Percentiles rank a stretch among this genome's conserved stretches.
Conservation (phyloP, 1,140 invertebrate genomes). For the Palaemon carinicauda region DNA sequence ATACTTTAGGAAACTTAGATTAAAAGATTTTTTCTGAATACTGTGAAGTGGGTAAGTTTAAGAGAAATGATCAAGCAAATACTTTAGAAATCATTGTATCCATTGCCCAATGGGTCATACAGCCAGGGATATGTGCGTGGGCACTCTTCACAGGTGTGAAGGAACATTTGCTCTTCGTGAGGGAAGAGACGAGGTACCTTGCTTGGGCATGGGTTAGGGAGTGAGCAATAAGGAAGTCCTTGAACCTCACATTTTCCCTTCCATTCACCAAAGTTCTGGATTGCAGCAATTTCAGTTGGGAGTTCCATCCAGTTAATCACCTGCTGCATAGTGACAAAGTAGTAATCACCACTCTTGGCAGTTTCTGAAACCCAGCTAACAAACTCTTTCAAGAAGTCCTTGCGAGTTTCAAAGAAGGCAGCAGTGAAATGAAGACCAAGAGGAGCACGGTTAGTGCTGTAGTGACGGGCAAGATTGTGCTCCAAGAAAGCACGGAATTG, state of each 20-base stretch:
- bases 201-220: conserved; percentile 60
- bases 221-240: conserved; percentile 59
- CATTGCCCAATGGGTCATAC: conserved; percentile 91
- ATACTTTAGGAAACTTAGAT: too few relatives aligned
- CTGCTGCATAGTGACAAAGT: conserved; percentile 73
- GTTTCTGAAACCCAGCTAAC: conserved; percentile 63
- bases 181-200: conserved; percentile 57
- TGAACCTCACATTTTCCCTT: conserved; percentile 61
- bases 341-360: conserved; percentile 63
- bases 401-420: conserved; percentile 62
- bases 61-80: too few relatives aligned
- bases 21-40: too few relatives aligned
- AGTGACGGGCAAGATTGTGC: conserved; percentile 64
- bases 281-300: conserved; percentile 64
- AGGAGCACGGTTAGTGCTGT: conserved; percentile 63
- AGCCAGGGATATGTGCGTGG: conserved; percentile 96
- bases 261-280: conserved; percentile 65
- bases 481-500: conserved; percentile 63
- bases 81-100: conserved; percentile 62
- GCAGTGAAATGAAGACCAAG: conserved; percentile 63
- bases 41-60: neutral
- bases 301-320: conserved; percentile 65
- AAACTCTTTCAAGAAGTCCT: conserved; percentile 61
- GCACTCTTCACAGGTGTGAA: conserved; percentile 95
- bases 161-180: conserved; percentile 84